Percentiles rank a stretch among this genome's conserved stretches.
These are phyloP conservation scores for Leptobrachium leishanense DNA, from an alignment of 2,113 vertebrate species.

Conservation along the genomic window DNA sequence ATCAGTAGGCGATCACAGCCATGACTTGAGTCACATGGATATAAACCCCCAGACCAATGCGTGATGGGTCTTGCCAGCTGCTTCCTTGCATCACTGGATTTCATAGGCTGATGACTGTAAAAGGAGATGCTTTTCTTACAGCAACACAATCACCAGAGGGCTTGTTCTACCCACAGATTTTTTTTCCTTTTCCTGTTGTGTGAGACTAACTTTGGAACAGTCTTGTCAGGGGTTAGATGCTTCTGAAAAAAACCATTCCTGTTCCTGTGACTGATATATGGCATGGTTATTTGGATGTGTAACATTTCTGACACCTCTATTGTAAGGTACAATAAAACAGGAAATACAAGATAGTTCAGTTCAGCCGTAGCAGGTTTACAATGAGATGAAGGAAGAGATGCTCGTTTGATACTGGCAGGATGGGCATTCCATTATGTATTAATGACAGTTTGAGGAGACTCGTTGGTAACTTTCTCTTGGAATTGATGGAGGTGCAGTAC, in stretches of 20 bases:
- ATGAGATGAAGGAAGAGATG: neutral
- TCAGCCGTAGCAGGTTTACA: conserved; percentile 1
- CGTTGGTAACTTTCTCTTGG: no score
- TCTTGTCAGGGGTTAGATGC: neutral
- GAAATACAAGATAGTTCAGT: conserved; percentile 31
- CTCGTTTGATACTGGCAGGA: neutral
- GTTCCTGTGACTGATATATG: conserved; percentile 1
- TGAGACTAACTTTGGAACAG: conserved; percentile 3
- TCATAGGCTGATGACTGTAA: conserved; percentile 13
- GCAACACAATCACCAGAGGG: neutral
- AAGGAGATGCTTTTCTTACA: conserved; percentile 8
- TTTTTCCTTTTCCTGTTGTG: conserved; percentile 10
- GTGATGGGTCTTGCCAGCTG: conserved; percentile 18
- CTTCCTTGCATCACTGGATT: conserved; percentile 4
- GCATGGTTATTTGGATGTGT: conserved; percentile 4
- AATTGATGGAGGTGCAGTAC: no score
- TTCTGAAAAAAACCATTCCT: neutral
- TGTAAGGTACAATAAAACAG: conserved; percentile 15
- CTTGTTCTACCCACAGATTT: neutral
- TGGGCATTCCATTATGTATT: neutral
- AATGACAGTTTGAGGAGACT: neutral
- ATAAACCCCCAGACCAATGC: neutral
- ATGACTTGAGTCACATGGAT: neutral
- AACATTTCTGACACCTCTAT: conserved; percentile 8
- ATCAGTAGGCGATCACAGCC: neutral